These are phyloP conservation scores for Pelochelys cantorii DNA, from an alignment of 2,797 vertebrate species.

Conservation along the genomic window DNA sequence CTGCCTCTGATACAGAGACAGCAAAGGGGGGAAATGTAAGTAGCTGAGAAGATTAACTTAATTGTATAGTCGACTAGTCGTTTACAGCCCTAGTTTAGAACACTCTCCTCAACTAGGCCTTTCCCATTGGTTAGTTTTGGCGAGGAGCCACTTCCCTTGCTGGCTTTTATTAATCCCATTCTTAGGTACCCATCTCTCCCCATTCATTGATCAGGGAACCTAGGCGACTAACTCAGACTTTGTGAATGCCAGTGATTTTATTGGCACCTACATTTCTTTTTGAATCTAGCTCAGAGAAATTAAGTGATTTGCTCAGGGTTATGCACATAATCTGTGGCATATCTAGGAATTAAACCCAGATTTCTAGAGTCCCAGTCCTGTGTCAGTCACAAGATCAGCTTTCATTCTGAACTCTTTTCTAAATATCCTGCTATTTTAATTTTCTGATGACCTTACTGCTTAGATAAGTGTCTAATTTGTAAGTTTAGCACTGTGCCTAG, in stretches of 20 bases:
- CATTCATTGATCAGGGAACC: not conserved
- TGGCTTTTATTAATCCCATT: too few relatives aligned
- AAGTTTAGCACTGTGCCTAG: constrained; percentile 60
- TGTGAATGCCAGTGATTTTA: not conserved
- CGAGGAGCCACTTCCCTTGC: not conserved
- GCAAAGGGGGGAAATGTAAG: too few relatives aligned
- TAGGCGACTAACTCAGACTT: not conserved
- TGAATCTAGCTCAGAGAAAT: not conserved
- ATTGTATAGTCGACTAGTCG: too few relatives aligned
- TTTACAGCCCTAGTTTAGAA: not conserved
- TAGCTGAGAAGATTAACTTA: too few relatives aligned
- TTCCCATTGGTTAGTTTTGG: not conserved
- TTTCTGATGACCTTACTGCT: not conserved
- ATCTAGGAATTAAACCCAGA: constrained; percentile 39
- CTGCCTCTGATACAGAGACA: too few relatives aligned
- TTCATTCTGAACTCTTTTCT: constrained; percentile 9
- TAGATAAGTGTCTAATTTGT: not conserved
- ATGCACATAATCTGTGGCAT: constrained; percentile 12
- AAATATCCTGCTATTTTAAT: not conserved
- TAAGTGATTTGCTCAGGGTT: constrained; percentile 25
- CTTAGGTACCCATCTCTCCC: not conserved
- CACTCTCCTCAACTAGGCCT: not conserved
- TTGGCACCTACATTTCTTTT: not conserved
- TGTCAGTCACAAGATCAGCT: constrained; percentile 34
- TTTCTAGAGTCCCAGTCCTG: not conserved